A percentile compares a stretch with the other conserved stretches of the same genome.
Evolutionary conservation across 2,888 invertebrate genomes (phyloP).

Genomic region (Trissoscelio sp.): DNA sequence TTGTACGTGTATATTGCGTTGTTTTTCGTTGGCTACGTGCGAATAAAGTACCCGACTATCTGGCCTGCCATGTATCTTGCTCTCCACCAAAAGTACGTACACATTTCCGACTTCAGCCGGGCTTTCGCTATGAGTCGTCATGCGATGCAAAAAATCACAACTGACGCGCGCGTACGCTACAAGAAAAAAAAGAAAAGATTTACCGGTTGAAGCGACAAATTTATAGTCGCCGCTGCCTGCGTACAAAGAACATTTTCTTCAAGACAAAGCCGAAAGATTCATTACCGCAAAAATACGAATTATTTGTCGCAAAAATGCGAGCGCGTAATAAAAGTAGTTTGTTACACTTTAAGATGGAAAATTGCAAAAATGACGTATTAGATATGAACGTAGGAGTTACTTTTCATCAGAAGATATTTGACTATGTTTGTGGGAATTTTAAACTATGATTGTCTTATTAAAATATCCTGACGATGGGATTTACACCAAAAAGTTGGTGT

Average conservation of each 20-base stretch:
- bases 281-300: slow-evolving; percentile 44
- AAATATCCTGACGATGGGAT: too few relatives aligned
- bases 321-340: slow-evolving; percentile 21
- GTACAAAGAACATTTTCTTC: slow-evolving; percentile 46
- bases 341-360: background rate
- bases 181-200: slow-evolving; percentile 38
- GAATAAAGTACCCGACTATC: slow-evolving; percentile 55
- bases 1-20: slow-evolving; percentile 29
- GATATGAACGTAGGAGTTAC: slow-evolving; percentile 3
- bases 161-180: slow-evolving; percentile 6
- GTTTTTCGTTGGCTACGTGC: slow-evolving; percentile 52
- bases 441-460: too few relatives aligned
- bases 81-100: slow-evolving; percentile 47
- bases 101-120: slow-evolving; percentile 44
- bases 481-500: too few relatives aligned
- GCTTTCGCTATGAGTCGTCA: slow-evolving; percentile 45
- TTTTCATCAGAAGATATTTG: too few relatives aligned
- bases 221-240: slow-evolving; percentile 37
- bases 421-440: too few relatives aligned
- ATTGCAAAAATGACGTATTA: slow-evolving; percentile 16
- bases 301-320: slow-evolving; percentile 24
- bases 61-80: slow-evolving; percentile 47
- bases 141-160: slow-evolving; percentile 57
- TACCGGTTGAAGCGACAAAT: slow-evolving; percentile 43
- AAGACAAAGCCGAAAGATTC: slow-evolving; percentile 44